Percentiles rank a stretch among this genome's conserved stretches.
Evolutionary conservation across 2,888 invertebrate genomes (phyloP).

Genomic region (Dione juno): DNA sequence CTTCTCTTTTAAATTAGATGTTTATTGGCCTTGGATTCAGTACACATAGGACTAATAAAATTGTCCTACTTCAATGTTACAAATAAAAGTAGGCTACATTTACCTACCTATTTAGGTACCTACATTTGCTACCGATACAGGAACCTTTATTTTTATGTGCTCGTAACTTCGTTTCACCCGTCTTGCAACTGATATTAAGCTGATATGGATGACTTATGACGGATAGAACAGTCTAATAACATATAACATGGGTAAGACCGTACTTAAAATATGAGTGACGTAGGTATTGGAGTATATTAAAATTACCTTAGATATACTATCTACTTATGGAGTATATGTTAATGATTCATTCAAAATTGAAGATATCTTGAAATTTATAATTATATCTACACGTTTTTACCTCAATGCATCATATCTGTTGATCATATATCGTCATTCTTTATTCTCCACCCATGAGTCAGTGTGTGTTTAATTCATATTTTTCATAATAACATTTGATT

Average conservation of each 20-base stretch:
- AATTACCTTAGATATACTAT: neutral
- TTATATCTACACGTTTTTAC: neutral
- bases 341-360: neutral
- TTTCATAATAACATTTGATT: too few relatives aligned
- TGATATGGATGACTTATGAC: conserved; percentile 6
- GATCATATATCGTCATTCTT: too few relatives aligned
- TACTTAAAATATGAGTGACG: neutral
- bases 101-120: too few relatives aligned
- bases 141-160: conserved; percentile 25
- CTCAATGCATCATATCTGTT: neutral
- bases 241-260: neutral
- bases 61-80: neutral
- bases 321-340: neutral
- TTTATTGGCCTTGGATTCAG: neutral
- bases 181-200: conserved; percentile 16
- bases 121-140: conserved; percentile 28
- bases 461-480: too few relatives aligned
- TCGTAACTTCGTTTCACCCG: conserved; percentile 23
- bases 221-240: neutral
- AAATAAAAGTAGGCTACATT: conserved; percentile 25
- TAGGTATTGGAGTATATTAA: neutral
- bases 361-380: neutral
- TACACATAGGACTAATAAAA: neutral
- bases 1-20: neutral
- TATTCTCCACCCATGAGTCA: neutral